phyloP scores from a whole-genome alignment of 1,140 invertebrate genomes.

The Cyrtorhinus lividipennis region DNA sequence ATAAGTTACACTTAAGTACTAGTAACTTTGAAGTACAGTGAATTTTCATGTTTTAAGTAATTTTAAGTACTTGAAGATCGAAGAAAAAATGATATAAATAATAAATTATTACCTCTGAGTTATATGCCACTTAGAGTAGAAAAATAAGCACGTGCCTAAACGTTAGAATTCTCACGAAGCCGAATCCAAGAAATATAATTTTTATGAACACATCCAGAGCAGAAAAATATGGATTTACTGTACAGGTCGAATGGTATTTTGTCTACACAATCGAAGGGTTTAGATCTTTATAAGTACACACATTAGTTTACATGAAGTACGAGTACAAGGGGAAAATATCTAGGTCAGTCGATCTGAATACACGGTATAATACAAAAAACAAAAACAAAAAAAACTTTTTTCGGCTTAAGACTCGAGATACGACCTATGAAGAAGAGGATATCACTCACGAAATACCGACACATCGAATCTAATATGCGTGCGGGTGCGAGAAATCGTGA shows the following conservation, averaged over 20 bases:
- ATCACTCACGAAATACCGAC: background rate
- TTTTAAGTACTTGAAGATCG: constrained; percentile 8
- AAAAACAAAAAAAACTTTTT: no score
- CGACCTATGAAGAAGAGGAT: background rate
- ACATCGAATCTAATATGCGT: background rate
- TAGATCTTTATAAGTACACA: background rate
- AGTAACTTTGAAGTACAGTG: background rate
- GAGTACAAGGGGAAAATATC: background rate
- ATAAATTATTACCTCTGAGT: constrained; percentile 1
- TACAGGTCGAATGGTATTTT: background rate
- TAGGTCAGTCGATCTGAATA: background rate
- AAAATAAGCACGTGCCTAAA: constrained; percentile 1
- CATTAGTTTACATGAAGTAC: background rate
- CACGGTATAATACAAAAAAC: background rate
- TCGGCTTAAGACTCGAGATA: no score
- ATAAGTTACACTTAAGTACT: constrained; percentile 7
- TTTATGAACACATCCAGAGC: background rate
- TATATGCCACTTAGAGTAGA: background rate
- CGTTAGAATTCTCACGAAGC: background rate
- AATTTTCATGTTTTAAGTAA: background rate
- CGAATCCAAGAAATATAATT: background rate
- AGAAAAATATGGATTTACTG: background rate
- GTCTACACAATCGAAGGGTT: background rate
- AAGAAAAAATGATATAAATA: background rate
- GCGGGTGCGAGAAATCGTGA: background rate